Percentiles rank a stretch among this genome's conserved stretches.
Conservation (phyloP, 2,797 vertebrate genomes). For the Poeciliopsis paucimaculata region DNA sequence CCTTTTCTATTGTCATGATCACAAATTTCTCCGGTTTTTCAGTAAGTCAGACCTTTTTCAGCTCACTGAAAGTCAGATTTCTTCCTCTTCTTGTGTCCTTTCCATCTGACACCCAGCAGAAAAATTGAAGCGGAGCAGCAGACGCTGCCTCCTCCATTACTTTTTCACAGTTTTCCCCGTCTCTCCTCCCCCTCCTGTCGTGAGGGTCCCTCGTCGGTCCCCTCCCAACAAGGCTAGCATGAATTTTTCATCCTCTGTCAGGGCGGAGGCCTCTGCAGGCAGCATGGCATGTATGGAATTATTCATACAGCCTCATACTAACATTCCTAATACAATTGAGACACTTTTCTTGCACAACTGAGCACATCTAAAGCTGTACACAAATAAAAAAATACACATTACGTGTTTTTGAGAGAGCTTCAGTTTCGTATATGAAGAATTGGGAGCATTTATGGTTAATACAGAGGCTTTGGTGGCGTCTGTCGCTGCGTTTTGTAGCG, state of each 20-base stretch:
- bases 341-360: background rate
- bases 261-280: conserved; percentile 60
- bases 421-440: background rate
- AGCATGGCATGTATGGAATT: conserved; percentile 62
- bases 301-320: conserved; percentile 59
- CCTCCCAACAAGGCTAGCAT: conserved; percentile 72
- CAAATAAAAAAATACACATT: background rate
- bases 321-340: conserved; percentile 15
- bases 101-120: conserved; percentile 35
- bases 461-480: background rate
- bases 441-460: background rate
- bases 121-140: conserved; percentile 39
- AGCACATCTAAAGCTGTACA: background rate
- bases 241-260: conserved; percentile 77
- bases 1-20: background rate
- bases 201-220: conserved; percentile 57
- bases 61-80: background rate
- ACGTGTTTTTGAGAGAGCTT: background rate
- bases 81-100: conserved; percentile 9
- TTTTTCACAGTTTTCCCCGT: conserved; percentile 29
- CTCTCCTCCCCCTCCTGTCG: conserved; percentile 32
- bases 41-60: background rate
- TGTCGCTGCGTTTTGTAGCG: conserved; percentile 8
- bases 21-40: background rate
- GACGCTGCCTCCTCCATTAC: conserved; percentile 27